phyloP scores from a whole-genome alignment of 2,888 invertebrate species.

The Empis stercorea region DNA sequence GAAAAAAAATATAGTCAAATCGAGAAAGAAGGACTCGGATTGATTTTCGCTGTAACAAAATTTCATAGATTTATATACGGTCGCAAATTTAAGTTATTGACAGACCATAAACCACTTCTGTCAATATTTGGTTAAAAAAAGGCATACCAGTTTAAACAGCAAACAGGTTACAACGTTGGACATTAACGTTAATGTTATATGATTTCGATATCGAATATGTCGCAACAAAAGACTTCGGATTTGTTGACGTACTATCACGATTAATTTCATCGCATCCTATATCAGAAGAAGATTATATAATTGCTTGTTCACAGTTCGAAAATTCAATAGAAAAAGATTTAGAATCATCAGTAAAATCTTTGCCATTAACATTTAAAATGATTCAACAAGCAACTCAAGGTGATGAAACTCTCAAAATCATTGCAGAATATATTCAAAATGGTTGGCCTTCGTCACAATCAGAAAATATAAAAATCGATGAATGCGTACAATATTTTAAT shows the following conservation, averaged over 20 bases:
- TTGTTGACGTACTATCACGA: slow-evolving; percentile 11
- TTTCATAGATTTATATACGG: slow-evolving; percentile 24
- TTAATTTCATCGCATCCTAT: slow-evolving; percentile 5
- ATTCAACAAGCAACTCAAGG: neutral
- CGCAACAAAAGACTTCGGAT: slow-evolving; percentile 9
- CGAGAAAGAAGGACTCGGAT: slow-evolving; percentile 24
- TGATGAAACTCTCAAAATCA: neutral
- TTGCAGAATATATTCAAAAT: neutral
- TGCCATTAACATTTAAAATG: neutral
- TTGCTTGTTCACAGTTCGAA: slow-evolving; percentile 10
- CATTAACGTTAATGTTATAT: slow-evolving; percentile 9
- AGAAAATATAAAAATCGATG: neutral
- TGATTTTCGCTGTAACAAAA: slow-evolving; percentile 21
- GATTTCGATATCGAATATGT: slow-evolving; percentile 9
- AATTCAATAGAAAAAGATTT: slow-evolving; percentile 5
- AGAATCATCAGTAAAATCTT: neutral
- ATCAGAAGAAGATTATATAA: slow-evolving; percentile 10
- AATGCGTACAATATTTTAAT: slow-evolving; percentile 10
- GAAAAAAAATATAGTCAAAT: slow-evolving; percentile 23
- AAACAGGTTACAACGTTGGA: slow-evolving; percentile 12
- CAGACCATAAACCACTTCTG: slow-evolving; percentile 17
- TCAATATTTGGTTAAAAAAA: slow-evolving; percentile 22
- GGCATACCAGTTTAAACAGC: slow-evolving; percentile 13
- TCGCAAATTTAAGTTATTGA: slow-evolving; percentile 22
- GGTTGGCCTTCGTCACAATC: slow-evolving; percentile 5